Evolutionary conservation across 2,797 vertebrate species (phyloP).

Genomic region (Staurois parvus): DNA sequence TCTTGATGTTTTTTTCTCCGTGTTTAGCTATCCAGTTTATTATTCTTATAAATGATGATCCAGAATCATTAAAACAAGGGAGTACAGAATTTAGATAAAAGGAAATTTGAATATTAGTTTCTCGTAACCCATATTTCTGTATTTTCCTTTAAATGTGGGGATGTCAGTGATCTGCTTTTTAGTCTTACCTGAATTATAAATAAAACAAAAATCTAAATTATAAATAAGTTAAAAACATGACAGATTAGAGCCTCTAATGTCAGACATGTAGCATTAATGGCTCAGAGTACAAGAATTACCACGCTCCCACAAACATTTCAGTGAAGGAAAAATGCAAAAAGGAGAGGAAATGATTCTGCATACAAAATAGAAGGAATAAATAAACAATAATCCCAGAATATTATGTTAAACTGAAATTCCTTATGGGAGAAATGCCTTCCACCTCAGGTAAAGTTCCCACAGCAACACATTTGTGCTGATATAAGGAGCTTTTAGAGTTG

Average conservation of each 20-base stretch:
- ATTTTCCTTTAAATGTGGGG: no score
- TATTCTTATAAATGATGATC: no score
- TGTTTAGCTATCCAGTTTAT: no score
- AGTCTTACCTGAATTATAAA: not conserved
- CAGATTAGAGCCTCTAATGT: not conserved
- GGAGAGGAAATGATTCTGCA: not conserved
- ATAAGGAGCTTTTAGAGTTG: constrained; percentile 40
- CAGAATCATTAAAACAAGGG: no score
- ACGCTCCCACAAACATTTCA: not conserved
- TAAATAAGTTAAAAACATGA: not conserved
- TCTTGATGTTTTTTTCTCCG: no score
- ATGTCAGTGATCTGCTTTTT: not conserved
- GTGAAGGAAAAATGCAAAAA: constrained; percentile 6
- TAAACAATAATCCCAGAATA: constrained; percentile 27
- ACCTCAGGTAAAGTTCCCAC: constrained; percentile 44
- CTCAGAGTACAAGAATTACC: not conserved
- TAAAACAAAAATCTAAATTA: not conserved
- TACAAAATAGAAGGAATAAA: constrained; percentile 20
- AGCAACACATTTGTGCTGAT: constrained; percentile 43
- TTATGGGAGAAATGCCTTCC: constrained; percentile 9
- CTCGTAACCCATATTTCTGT: no score
- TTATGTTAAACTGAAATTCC: constrained; percentile 24
- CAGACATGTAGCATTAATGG: not conserved
- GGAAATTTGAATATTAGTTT: no score
- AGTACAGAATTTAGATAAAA: no score